Evolutionary conservation across 2,888 invertebrate genomes (phyloP).

Genomic region (Epistrophe grossulariae): DNA sequence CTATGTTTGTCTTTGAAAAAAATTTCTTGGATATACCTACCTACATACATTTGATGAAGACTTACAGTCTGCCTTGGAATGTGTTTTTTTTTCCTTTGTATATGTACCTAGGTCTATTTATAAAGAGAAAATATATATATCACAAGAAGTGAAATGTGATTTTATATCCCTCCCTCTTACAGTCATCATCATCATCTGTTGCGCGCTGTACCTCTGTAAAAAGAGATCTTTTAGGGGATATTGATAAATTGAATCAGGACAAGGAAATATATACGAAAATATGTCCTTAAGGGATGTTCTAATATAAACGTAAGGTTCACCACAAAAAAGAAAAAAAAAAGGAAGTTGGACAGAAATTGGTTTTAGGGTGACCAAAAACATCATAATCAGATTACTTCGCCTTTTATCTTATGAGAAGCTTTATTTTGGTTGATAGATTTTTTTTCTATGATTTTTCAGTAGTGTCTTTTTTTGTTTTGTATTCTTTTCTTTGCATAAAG

Average conservation of each 20-base stretch:
- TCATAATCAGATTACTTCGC: slow-evolving; percentile 47
- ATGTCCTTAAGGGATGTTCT: slow-evolving; percentile 22
- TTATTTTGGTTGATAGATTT: slow-evolving; percentile 12
- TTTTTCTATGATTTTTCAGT: slow-evolving; percentile 18
- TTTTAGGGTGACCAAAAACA: slow-evolving; percentile 38
- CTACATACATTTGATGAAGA: slow-evolving; percentile 18
- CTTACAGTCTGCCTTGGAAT: slow-evolving; percentile 38
- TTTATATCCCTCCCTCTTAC: slow-evolving; percentile 25
- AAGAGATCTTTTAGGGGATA: slow-evolving; percentile 30
- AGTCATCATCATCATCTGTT: slow-evolving; percentile 48
- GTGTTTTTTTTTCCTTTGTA: slow-evolving; percentile 10
- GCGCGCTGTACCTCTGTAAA: slow-evolving; percentile 21
- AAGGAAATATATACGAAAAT: slow-evolving; percentile 23
- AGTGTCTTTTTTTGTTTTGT: not conserved
- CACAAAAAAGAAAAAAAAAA: slow-evolving; percentile 9
- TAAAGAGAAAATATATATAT: slow-evolving; percentile 5
- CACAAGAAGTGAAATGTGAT: slow-evolving; percentile 22
- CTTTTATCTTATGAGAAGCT: slow-evolving; percentile 33
- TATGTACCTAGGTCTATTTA: not conserved
- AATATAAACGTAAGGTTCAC: slow-evolving; percentile 24
- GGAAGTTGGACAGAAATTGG: slow-evolving; percentile 17
- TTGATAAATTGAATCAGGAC: slow-evolving; percentile 43
- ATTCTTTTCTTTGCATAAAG: not conserved
- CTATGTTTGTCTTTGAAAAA: slow-evolving; percentile 1
- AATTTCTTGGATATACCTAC: not conserved